These are phyloP conservation scores for Microctonus aethiopoides DNA, from an alignment of 2,888 invertebrate species.

Conservation along the genomic window DNA sequence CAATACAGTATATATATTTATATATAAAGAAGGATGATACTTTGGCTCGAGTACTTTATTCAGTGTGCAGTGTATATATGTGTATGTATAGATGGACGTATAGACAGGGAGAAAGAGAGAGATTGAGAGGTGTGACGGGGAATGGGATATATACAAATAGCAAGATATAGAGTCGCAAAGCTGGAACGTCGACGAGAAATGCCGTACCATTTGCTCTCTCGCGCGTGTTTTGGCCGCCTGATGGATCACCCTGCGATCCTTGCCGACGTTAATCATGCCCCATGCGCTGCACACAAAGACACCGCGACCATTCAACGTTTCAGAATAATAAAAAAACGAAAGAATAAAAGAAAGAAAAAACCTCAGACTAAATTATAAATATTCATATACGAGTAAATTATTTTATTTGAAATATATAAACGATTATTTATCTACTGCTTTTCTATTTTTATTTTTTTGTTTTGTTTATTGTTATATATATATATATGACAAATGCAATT, in stretches of 20 bases:
- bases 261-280: conserved; percentile 40
- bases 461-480: too few relatives aligned
- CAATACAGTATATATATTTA: neutral
- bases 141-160: neutral
- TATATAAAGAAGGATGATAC: too few relatives aligned
- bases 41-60: neutral
- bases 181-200: conserved; percentile 3
- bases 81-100: neutral
- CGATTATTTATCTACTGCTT: too few relatives aligned
- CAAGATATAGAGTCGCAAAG: neutral
- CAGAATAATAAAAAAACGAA: neutral
- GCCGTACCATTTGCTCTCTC: conserved; percentile 5
- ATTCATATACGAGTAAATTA: too few relatives aligned
- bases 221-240: conserved; percentile 20
- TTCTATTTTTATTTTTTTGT: too few relatives aligned
- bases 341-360: too few relatives aligned
- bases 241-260: conserved; percentile 37
- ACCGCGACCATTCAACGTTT: neutral
- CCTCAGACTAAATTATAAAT: too few relatives aligned
- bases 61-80: too few relatives aligned
- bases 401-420: too few relatives aligned
- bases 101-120: neutral
- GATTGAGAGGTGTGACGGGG: neutral
- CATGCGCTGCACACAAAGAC: conserved; percentile 16
- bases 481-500: too few relatives aligned